Evolutionary conservation across 2,113 vertebrate species (phyloP).

Genomic region (Brachyistius frenatus): DNA sequence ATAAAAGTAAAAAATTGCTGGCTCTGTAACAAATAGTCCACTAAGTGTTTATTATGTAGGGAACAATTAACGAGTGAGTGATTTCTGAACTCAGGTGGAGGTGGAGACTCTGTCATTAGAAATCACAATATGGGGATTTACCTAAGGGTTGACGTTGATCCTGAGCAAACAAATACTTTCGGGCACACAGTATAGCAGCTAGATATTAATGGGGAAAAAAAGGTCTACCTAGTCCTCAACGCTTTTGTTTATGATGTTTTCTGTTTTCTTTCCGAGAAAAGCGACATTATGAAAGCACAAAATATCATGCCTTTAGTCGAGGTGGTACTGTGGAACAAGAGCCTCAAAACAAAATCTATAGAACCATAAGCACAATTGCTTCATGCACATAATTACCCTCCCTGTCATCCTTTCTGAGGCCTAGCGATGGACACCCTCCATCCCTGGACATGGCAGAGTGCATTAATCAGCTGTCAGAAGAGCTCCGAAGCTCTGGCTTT

Average conservation of each 20-base stretch:
- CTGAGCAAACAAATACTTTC: slow-evolving; percentile 40
- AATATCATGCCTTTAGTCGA: not conserved
- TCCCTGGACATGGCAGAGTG: slow-evolving; percentile 56
- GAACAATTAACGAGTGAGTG: slow-evolving; percentile 22
- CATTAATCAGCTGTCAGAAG: slow-evolving; percentile 78
- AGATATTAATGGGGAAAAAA: slow-evolving; percentile 38
- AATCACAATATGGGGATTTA: slow-evolving; percentile 27
- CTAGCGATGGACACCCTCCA: slow-evolving; percentile 59
- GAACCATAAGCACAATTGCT: slow-evolving; percentile 14
- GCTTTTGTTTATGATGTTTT: slow-evolving; percentile 17
- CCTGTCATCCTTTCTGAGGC: slow-evolving; percentile 42
- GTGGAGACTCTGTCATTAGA: slow-evolving; percentile 14
- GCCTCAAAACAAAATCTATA: not conserved
- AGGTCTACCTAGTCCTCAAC: slow-evolving; percentile 26
- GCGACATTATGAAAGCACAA: slow-evolving; percentile 20
- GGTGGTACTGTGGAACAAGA: slow-evolving; percentile 7
- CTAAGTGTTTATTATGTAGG: not conserved
- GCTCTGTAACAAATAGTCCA: not conserved
- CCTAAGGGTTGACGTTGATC: slow-evolving; percentile 40
- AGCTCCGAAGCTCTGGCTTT: slow-evolving; percentile 64
- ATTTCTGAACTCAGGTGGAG: slow-evolving; percentile 21
- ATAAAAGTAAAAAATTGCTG: not conserved
- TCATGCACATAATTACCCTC: slow-evolving; percentile 32
- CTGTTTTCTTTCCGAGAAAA: slow-evolving; percentile 10
- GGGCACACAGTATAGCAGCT: slow-evolving; percentile 9